Base-by-base conservation (phyloP, 2,888 invertebrate species). In the Suillia variegata region DNA sequence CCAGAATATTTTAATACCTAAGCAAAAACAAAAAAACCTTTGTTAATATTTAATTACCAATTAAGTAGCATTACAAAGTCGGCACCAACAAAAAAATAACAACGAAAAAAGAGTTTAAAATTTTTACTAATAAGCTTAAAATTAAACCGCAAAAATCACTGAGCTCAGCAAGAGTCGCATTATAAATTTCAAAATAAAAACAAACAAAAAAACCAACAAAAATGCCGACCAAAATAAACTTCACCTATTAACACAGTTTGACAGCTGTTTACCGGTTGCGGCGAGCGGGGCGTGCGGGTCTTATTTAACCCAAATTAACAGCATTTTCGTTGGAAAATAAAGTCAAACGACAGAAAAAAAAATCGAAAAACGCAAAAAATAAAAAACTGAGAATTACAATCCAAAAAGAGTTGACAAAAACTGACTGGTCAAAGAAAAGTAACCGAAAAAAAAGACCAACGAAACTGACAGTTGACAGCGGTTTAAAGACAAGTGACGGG, bases 211-310 rank as follows among this genome's bases (percentile, higher is more conserved):
- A 20, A 26, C 56, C 56, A 50, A 31, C 62, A 62, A 63, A 45
- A 18, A 3, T 15, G 45, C 3, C 49, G 58, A 38, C 63, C 62
- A 58, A 45, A 62, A 69, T 71, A 70, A 70, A 73, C 70, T 71
- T 70, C 70, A 70, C 70, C 70, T 62, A 70, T 69, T 70, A 73
- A 70, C 73, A 70, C 71, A 73, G 62, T 71, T 73, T 62, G 49
- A n/a, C 49, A 53, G 53, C 53, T 53, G 53, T 53, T 33, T 38
- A 22, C 24, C 13, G n/a, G n/a, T 38, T 21, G 22, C 24, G 34
- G 38, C 17, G 15, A 24, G n/a, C n/a, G n/a, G n/a, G n/a, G n/a
- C n/a, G n/a, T n/a, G n/a, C n/a, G n/a, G n/a, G n/a, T n/a, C n/a
- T n/a, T n/a, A n/a, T 49, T 73, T 70, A 73, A 70, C 70, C 73